Evolutionary conservation across 2,888 invertebrate species (phyloP).

Genomic region (Tetrapedia diversipes): DNA sequence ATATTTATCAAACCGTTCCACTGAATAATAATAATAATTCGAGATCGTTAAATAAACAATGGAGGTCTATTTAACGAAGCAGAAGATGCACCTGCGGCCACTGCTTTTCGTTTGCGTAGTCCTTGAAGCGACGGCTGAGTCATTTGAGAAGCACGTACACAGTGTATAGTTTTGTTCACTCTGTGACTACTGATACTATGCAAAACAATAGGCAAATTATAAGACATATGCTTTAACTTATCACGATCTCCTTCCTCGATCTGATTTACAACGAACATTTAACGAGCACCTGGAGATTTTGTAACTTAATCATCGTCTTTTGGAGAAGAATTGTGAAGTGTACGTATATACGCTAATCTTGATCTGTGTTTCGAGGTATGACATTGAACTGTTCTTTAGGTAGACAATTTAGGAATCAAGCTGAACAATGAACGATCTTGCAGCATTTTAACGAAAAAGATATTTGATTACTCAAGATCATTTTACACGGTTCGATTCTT

Average conservation of each 20-base stretch:
- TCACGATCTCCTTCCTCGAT: neutral
- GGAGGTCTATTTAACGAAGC: neutral
- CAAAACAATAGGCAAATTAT: conserved; percentile 21
- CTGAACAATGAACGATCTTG: too few species aligned
- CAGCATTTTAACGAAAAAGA: too few species aligned
- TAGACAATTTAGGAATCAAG: too few species aligned
- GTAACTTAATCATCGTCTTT: neutral
- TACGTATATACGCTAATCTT: neutral
- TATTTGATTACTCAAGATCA: neutral
- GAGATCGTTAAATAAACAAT: neutral
- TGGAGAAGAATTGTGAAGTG: conserved; percentile 1
- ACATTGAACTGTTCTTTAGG: neutral
- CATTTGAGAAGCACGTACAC: conserved; percentile 64
- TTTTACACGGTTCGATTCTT: conserved; percentile 4
- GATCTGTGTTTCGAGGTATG: neutral
- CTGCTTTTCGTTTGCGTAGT: conserved; percentile 27
- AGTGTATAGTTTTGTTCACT: neutral
- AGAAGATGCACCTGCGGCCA: conserved; percentile 55
- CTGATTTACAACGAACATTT: neutral
- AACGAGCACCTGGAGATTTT: neutral
- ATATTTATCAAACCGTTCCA: neutral
- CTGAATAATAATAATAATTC: neutral
- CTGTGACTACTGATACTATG: neutral
- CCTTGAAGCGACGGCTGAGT: conserved; percentile 63
- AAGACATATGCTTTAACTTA: neutral